A percentile compares a stretch with the other conserved stretches of the same genome.
phyloP scores from a whole-genome alignment of 1,140 invertebrate genomes.

The Agraylea sexmaculata region DNA sequence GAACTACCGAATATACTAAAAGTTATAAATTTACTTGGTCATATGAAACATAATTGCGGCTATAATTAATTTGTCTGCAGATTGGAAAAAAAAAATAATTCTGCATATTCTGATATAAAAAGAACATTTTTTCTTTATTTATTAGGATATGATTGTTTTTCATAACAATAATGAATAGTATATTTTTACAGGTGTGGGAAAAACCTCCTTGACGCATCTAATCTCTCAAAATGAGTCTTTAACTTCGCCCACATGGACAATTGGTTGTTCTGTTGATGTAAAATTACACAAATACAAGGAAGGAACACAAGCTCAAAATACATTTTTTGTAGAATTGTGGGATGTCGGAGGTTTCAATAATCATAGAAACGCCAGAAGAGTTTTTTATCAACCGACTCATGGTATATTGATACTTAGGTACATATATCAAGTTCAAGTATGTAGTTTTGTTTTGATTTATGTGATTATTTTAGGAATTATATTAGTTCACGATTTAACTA shows the following conservation, averaged over 20 bases:
- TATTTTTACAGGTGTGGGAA: constrained; percentile 69
- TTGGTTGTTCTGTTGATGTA: constrained; percentile 91
- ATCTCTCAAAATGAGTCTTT: constrained; percentile 81
- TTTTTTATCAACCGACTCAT: constrained; percentile 89
- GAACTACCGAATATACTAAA: too few relatives aligned
- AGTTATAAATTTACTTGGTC: too few relatives aligned
- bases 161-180: too few relatives aligned
- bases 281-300: constrained; percentile 93
- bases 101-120: too few relatives aligned
- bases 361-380: constrained; percentile 80
- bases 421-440: constrained; percentile 8
- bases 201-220: constrained; percentile 86
- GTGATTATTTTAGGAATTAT: constrained; percentile 62
- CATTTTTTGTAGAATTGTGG: constrained; percentile 92
- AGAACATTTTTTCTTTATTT: too few relatives aligned
- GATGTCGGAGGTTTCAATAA: constrained; percentile 89
- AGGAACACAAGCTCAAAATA: constrained; percentile 80
- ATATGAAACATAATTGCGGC: too few relatives aligned
- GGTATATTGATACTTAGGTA: constrained; percentile 42
- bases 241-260: constrained; percentile 79
- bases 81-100: too few relatives aligned
- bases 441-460: constrained; percentile 16
- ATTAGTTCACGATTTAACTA: constrained; percentile 91
- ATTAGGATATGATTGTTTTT: constrained; percentile 8
- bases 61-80: too few relatives aligned